Conservation (phyloP, 1,140 invertebrate genomes). For the Trichomalopsis sarcophagae region DNA sequence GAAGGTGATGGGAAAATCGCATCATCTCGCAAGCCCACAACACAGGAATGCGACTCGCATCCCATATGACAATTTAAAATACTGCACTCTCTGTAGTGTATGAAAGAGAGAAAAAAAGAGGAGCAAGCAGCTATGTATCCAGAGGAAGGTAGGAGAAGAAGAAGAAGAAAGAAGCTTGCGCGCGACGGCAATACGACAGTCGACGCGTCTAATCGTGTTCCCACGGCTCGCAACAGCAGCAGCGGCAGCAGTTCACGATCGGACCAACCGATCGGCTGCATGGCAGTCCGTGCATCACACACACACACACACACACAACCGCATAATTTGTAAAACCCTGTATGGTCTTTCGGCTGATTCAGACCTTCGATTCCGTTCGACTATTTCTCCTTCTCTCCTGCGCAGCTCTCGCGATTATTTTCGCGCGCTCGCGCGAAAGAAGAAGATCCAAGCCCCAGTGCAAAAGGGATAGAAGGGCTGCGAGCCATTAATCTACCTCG, state of each 20-base stretch:
- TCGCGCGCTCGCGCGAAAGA: background rate
- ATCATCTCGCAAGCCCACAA: too few relatives aligned
- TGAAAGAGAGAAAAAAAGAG: background rate
- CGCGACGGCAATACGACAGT: constrained; percentile 4
- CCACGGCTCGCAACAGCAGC: constrained; percentile 10
- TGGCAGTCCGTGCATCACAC: background rate
- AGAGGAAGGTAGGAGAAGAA: too few relatives aligned
- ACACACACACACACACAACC: background rate
- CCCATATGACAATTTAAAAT: background rate
- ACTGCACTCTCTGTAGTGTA: background rate
- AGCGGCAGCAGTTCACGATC: constrained; percentile 31
- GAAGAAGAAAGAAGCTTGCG: background rate
- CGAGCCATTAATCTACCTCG: constrained; percentile 35
- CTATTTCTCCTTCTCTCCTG: background rate
- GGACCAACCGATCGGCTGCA: constrained; percentile 3
- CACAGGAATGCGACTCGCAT: too few relatives aligned
- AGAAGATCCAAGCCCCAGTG: background rate
- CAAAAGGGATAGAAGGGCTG: background rate
- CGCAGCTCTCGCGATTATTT: background rate
- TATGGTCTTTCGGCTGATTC: constrained; percentile 34
- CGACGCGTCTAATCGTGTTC: constrained; percentile 42
- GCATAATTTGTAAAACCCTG: constrained; percentile 45
- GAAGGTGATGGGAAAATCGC: too few relatives aligned
- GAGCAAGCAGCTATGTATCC: background rate
- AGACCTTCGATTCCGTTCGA: constrained; percentile 25